phyloP scores from a whole-genome alignment of 2,888 invertebrate genomes.

The Mythimna pallens region DNA sequence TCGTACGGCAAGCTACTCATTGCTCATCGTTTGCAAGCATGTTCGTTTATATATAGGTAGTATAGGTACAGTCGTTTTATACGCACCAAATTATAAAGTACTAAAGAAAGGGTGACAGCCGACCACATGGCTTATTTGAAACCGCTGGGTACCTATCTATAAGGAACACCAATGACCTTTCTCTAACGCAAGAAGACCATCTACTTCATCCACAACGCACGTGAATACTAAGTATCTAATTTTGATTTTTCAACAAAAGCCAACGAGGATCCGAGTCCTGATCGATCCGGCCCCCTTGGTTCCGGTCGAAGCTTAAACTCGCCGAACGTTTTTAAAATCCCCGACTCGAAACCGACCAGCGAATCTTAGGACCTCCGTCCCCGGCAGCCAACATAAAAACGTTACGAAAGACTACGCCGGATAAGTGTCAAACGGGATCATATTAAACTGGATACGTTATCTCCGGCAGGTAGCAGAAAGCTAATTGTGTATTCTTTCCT shows the following conservation, averaged over 20 bases:
- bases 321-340: conserved; percentile 87
- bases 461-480: conserved; percentile 88
- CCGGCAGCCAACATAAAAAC: conserved; percentile 67
- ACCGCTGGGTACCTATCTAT: conserved; percentile 27
- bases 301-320: conserved; percentile 87
- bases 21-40: too few species aligned
- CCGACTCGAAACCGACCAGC: conserved; percentile 81
- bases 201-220: conserved; percentile 71
- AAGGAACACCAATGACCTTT: conserved; percentile 57
- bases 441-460: conserved; percentile 83
- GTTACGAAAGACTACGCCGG: conserved; percentile 54
- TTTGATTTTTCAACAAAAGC: conserved; percentile 88
- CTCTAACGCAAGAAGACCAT: conserved; percentile 66
- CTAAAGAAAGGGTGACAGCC: conserved; percentile 1
- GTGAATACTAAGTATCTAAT: conserved; percentile 88
- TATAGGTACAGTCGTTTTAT: conserved; percentile 4
- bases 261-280: conserved; percentile 82
- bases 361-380: conserved; percentile 72
- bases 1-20: too few species aligned
- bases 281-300: conserved; percentile 87
- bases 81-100: conserved; percentile 11
- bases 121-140: conserved; percentile 31
- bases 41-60: too few species aligned
- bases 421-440: conserved; percentile 74
- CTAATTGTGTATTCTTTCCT: conserved; percentile 91